Conservation (phyloP, 1,140 invertebrate genomes). For the Drosophila serrata region DNA sequence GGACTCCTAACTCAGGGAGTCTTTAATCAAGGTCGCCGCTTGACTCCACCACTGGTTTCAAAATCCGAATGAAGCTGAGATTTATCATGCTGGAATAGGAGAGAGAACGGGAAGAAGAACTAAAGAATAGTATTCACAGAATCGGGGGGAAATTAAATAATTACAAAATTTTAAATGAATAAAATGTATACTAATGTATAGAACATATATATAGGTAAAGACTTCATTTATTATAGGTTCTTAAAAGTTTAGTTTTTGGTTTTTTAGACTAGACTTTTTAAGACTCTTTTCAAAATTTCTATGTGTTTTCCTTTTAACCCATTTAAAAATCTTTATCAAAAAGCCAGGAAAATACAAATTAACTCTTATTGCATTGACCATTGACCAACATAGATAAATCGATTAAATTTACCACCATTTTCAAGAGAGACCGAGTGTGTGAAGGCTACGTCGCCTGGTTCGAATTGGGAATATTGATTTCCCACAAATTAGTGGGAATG, state of each 20-base stretch:
- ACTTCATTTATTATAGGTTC: no score
- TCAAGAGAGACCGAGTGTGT: neutral
- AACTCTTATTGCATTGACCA: neutral
- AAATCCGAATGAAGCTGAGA: neutral
- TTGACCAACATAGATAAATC: neutral
- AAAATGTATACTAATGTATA: no score
- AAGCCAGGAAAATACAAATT: neutral
- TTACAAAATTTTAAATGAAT: neutral
- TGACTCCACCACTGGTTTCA: slow-evolving; percentile 14
- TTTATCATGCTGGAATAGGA: neutral
- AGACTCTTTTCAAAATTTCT: neutral
- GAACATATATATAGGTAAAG: neutral
- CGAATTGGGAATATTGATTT: slow-evolving; percentile 16
- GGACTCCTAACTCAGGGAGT: slow-evolving; percentile 17
- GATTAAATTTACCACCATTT: neutral
- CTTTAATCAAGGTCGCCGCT: slow-evolving; percentile 56
- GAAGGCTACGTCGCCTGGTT: neutral
- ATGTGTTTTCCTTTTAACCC: neutral
- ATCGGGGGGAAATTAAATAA: no score
- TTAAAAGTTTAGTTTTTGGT: no score
- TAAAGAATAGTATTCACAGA: neutral
- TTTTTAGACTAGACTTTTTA: no score
- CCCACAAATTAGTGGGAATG: slow-evolving; percentile 18
- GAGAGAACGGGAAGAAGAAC: neutral
- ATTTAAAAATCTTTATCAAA: neutral